Percentiles rank a stretch among this genome's conserved stretches.
Conservation (phyloP, 2,113 vertebrate genomes). For the Danio rerio region GRCz12tu NC_133199.1:11409501-11410000, state of each 20-base stretch:
- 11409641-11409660: constrained; percentile 45
- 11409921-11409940: neutral
- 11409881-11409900: neutral
- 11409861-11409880: neutral
- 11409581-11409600: neutral
- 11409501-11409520: neutral
- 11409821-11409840: neutral
- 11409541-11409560: neutral
- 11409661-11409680: constrained; percentile 22
- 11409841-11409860: neutral
- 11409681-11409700: neutral
- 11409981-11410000: neutral
- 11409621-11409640: neutral
- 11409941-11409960: neutral
- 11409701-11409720: constrained; percentile 34
- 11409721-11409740: constrained; percentile 12
- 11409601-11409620: neutral
- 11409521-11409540: neutral
- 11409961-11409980: no score
- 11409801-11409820: neutral
- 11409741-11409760: neutral
- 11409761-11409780: neutral
- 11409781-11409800: neutral
- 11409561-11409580: neutral
- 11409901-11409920: neutral